phyloP scores from a whole-genome alignment of 30 jellyfish, hydroid and myxozoan genomes.

The Clytia hemisphaerica region DNA sequence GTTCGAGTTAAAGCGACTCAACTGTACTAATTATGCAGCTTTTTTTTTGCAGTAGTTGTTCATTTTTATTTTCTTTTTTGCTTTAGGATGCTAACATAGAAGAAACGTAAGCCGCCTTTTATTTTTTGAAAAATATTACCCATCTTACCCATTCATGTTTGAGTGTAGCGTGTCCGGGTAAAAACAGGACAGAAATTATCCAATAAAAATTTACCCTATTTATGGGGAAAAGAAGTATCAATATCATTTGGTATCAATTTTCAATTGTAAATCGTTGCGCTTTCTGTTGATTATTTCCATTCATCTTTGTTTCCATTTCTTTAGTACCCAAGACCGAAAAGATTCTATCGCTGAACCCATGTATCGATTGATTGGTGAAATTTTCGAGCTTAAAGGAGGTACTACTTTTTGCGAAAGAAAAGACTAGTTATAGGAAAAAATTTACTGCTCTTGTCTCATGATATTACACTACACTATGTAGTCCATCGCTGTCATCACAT shows the following conservation, averaged over 20 bases:
- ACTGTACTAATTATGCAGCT: background rate
- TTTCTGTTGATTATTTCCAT: background rate
- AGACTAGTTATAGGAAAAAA: too few species aligned
- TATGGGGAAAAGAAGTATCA: too few species aligned
- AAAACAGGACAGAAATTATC: too few species aligned
- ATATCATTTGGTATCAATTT: background rate
- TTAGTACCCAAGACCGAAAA: conserved; percentile 78
- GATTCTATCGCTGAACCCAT: conserved; percentile 96
- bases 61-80: background rate
- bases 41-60: background rate
- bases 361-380: conserved; percentile 84
- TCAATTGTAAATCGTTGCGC: background rate
- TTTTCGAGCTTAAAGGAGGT: conserved; percentile 98
- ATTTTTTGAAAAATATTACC: background rate
- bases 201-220: too few species aligned
- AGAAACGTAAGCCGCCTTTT: conserved; percentile 40
- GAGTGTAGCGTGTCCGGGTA: too few species aligned
- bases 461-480: too few species aligned
- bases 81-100: conserved; percentile 78
- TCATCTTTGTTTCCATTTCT: background rate
- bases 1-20: background rate
- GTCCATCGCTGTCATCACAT: too few species aligned
- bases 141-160: too few species aligned
- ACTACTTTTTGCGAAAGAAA: too few species aligned
- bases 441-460: too few species aligned